Conservation (phyloP, 2,797 vertebrate species). For the Diceros bicornis region DNA sequence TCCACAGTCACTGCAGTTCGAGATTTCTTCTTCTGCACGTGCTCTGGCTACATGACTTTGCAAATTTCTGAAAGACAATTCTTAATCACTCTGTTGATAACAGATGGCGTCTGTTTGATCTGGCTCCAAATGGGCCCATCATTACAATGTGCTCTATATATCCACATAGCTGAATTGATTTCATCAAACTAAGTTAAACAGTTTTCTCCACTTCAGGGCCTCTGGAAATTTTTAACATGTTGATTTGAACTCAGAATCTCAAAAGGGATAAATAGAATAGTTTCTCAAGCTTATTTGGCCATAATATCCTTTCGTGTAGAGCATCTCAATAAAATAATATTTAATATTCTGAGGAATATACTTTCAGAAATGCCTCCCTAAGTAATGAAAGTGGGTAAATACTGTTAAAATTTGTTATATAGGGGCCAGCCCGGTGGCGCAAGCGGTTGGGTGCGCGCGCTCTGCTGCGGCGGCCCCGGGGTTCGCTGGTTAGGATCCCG, state of each 20-base stretch:
- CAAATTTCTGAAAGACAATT: too few species aligned
- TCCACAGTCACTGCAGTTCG: too few species aligned
- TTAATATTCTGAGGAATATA: not conserved
- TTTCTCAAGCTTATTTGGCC: not conserved
- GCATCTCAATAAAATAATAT: not conserved
- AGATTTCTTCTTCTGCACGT: too few species aligned
- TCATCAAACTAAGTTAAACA: not conserved
- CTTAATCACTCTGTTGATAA: too few species aligned
- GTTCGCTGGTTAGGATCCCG: too few species aligned
- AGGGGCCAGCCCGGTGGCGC: too few species aligned
- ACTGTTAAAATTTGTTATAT: not conserved
- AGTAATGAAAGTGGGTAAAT: not conserved
- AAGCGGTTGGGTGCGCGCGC: too few species aligned
- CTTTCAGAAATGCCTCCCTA: not conserved
- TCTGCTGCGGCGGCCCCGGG: too few species aligned
- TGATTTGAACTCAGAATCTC: not conserved
- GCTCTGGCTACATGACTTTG: too few species aligned
- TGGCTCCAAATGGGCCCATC: too few species aligned
- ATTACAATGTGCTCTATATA: not conserved
- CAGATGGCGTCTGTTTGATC: too few species aligned
- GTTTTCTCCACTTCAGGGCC: not conserved
- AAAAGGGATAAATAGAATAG: not conserved
- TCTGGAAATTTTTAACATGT: not conserved
- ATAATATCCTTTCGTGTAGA: not conserved
- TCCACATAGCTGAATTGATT: not conserved